A percentile compares a stretch with the other conserved stretches of the same genome.
phyloP scores from a whole-genome alignment of 2,888 invertebrate species.

The Sarcophaga carnaria region DNA sequence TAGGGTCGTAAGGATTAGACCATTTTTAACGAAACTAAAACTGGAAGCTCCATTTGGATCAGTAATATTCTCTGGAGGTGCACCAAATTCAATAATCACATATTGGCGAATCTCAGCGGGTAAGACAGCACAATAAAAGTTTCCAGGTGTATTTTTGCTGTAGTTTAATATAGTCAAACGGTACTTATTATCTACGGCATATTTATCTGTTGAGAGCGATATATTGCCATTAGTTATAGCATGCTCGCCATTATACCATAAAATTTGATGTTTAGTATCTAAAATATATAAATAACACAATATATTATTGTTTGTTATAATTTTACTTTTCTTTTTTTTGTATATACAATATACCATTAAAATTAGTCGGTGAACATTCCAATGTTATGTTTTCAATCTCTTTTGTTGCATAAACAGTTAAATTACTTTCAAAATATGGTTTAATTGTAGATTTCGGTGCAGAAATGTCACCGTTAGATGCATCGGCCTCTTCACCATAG shows the following conservation, averaged over 20 bases:
- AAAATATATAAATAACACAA: neutral
- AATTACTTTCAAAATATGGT: constrained; percentile 53
- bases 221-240: constrained; percentile 62
- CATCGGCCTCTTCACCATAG: constrained; percentile 45
- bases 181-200: constrained; percentile 56
- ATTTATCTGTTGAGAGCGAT: constrained; percentile 52
- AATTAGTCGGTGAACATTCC: constrained; percentile 58
- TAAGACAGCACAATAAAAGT: constrained; percentile 59
- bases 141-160: constrained; percentile 37
- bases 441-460: constrained; percentile 44
- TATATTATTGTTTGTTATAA: neutral
- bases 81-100: constrained; percentile 53
- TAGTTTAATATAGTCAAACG: constrained; percentile 61
- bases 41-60: constrained; percentile 31
- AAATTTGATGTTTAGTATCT: constrained; percentile 55
- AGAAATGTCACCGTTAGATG: constrained; percentile 42
- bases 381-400: constrained; percentile 60
- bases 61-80: constrained; percentile 62
- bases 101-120: constrained; percentile 55
- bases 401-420: constrained; percentile 56
- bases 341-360: constrained; percentile 46
- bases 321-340: neutral
- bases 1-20: constrained; percentile 31
- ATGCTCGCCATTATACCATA: constrained; percentile 58
- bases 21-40: constrained; percentile 8